Percentiles rank a stretch among this genome's conserved stretches.
phyloP scores from a whole-genome alignment of 2,888 invertebrate genomes.

The Drosophila paramelanica region DNA sequence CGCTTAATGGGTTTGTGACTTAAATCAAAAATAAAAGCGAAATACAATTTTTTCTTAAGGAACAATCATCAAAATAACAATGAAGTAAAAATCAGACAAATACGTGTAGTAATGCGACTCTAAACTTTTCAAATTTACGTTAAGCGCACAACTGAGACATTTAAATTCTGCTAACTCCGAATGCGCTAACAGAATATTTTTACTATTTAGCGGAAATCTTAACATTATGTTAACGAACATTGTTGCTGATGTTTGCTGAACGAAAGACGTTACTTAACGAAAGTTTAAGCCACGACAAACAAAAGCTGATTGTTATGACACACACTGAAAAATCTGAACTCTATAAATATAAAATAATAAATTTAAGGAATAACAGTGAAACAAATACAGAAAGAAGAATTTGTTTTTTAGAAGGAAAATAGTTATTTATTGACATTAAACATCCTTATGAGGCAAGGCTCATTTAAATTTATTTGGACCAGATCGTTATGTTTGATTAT shows the following conservation, averaged over 20 bases:
- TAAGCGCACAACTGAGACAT: conserved; percentile 5
- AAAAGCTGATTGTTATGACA: not conserved
- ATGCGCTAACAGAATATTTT: not conserved
- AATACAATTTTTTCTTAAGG: not conserved
- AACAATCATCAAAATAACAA: too few species aligned
- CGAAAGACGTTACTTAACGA: not conserved
- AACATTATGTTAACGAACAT: not conserved
- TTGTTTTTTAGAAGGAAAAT: not conserved
- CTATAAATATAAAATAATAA: not conserved
- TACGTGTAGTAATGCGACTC: conserved; percentile 15
- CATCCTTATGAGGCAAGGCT: conserved; percentile 14
- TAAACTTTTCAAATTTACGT: not conserved
- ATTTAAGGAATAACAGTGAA: not conserved
- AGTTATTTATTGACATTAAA: conserved; percentile 6
- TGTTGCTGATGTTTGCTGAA: not conserved
- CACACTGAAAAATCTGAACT: not conserved
- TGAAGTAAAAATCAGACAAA: not conserved
- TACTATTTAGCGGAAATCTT: not conserved
- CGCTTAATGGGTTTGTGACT: not conserved
- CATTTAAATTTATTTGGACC: conserved; percentile 34
- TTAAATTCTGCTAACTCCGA: conserved; percentile 4
- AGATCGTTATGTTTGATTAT: conserved; percentile 41
- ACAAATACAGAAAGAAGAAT: too few species aligned
- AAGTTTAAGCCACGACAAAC: not conserved
- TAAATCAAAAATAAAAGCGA: not conserved